These are phyloP conservation scores for Philhelius pedissequus DNA, from an alignment of 2,888 invertebrate species.

Conservation along the genomic window DNA sequence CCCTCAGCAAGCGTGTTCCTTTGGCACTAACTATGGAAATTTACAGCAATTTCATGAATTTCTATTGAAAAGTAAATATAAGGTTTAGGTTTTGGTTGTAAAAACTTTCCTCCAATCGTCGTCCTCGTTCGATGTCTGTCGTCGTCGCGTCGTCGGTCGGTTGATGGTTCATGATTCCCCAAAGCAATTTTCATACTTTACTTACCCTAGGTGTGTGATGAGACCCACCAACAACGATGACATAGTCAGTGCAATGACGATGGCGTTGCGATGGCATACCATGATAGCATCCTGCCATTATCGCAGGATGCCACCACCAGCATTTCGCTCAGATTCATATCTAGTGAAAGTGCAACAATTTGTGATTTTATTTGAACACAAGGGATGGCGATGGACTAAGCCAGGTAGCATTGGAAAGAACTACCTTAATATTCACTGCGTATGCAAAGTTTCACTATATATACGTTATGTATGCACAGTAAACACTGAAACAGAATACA, in stretches of 20 bases:
- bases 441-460: neutral
- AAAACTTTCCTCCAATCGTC: constrained; percentile 5
- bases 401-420: neutral
- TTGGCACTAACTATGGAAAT: constrained; percentile 45
- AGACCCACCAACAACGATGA: constrained; percentile 32
- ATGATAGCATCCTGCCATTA: neutral
- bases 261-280: neutral
- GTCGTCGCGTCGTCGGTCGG: neutral
- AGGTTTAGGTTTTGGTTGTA: neutral
- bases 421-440: neutral
- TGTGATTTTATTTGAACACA: constrained; percentile 5
- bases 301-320: neutral
- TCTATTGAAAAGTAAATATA: constrained; percentile 42
- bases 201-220: constrained; percentile 16
- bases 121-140: too few relatives aligned
- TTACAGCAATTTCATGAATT: constrained; percentile 51
- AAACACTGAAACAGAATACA: neutral
- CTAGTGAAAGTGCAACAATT: constrained; percentile 30
- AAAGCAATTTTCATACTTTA: constrained; percentile 35
- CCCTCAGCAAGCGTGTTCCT: neutral
- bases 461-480: neutral
- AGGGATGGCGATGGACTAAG: neutral
- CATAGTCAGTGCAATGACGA: neutral
- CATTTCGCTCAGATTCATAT: neutral
- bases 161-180: constrained; percentile 38